These are phyloP conservation scores for Cherax quadricarinatus DNA, from an alignment of 1,140 invertebrate genomes.

Conservation along the genomic window DNA sequence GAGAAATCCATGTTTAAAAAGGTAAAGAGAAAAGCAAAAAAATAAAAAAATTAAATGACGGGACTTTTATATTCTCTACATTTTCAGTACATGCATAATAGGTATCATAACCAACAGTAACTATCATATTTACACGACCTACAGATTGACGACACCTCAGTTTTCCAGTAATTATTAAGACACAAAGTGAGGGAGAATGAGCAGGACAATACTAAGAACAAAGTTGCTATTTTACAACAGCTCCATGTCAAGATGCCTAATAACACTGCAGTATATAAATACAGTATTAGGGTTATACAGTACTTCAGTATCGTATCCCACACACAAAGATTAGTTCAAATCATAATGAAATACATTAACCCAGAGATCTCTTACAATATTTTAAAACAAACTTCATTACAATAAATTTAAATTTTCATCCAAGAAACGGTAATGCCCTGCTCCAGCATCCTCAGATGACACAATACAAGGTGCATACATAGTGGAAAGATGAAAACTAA, in stretches of 20 bases:
- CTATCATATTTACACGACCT: not conserved
- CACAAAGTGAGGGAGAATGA: not conserved
- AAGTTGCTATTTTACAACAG: not conserved
- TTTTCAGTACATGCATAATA: not conserved
- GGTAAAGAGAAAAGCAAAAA: not conserved
- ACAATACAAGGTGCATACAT: not conserved
- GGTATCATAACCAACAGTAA: conserved; percentile 12
- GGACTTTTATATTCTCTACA: conserved; percentile 17
- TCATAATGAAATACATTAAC: no score
- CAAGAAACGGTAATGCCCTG: not conserved
- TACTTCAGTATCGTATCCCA: not conserved
- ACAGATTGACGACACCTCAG: not conserved
- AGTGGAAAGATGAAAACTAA: not conserved
- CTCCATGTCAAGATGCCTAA: not conserved
- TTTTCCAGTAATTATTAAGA: conserved; percentile 4
- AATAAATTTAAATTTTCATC: not conserved
- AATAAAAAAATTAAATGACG: not conserved
- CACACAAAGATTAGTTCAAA: not conserved
- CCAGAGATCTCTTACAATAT: not conserved
- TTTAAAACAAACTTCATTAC: not conserved
- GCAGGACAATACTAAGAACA: not conserved
- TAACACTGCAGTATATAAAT: no score
- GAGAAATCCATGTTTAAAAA: no score
- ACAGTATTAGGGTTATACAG: not conserved
- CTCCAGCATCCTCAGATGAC: not conserved